Conservation (phyloP, 2,797 vertebrate species). For the Emys orbicularis region DNA sequence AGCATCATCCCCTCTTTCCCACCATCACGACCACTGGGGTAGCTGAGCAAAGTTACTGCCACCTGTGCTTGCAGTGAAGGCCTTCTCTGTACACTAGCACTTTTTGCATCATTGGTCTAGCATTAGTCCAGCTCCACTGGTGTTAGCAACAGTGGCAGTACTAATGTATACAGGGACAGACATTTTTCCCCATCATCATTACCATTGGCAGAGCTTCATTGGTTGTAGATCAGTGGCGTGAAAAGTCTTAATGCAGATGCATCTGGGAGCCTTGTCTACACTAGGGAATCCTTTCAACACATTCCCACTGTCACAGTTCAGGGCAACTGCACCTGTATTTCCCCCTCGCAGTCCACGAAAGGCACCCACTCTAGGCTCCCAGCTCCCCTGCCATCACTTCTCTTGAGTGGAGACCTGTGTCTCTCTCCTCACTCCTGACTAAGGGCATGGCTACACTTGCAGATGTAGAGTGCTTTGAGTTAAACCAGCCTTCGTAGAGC, state of each 20-base stretch:
- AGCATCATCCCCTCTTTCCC: background rate
- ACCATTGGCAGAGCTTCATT: background rate
- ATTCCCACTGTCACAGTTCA: background rate
- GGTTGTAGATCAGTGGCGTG: background rate
- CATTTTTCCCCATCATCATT: background rate
- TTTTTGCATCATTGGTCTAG: background rate
- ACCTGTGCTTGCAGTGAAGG: background rate
- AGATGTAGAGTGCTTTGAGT: too few relatives aligned
- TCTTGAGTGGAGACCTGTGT: background rate
- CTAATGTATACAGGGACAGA: background rate
- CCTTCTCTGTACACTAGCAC: background rate
- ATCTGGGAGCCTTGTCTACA: background rate
- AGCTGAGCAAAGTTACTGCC: background rate
- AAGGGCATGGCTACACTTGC: too few relatives aligned
- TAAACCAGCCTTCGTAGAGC: too few relatives aligned
- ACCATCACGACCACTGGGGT: background rate
- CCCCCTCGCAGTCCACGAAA: background rate
- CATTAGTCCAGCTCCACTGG: background rate
- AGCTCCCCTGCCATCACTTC: background rate
- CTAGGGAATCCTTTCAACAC: background rate
- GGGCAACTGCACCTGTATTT: background rate
- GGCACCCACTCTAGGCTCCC: background rate
- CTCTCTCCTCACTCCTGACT: background rate
- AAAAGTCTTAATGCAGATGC: background rate
- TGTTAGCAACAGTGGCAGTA: background rate